Percentiles rank a stretch among this genome's conserved stretches.
Evolutionary conservation across 2,888 invertebrate species (phyloP).

Genomic region (Tenthredo mesomela): DNA sequence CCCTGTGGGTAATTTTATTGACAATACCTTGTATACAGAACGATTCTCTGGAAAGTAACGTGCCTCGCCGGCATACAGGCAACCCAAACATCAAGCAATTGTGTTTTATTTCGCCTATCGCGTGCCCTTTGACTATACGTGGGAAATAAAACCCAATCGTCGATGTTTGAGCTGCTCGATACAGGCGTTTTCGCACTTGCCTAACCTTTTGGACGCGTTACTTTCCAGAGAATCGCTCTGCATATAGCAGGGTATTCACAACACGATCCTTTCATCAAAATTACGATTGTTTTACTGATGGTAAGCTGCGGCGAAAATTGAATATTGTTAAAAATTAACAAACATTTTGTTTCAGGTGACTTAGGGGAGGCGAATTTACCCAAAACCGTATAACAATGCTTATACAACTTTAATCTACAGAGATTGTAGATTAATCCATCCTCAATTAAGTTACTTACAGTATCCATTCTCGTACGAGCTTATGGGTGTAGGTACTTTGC

Average conservation of each 20-base stretch:
- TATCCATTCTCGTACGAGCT: not conserved
- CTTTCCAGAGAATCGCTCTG: no score
- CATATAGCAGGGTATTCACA: not conserved
- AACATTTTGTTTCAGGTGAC: slow-evolving; percentile 2
- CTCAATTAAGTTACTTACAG: slow-evolving; percentile 35
- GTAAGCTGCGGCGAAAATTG: not conserved
- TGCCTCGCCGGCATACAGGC: no score
- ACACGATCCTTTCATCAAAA: not conserved
- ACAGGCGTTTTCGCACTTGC: no score
- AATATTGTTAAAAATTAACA: slow-evolving; percentile 5
- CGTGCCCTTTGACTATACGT: no score
- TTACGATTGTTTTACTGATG: not conserved
- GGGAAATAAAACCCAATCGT: no score
- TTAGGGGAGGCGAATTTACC: not conserved
- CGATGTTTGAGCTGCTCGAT: no score
- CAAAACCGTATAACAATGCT: not conserved
- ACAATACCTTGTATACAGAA: no score
- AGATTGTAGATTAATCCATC: slow-evolving; percentile 30
- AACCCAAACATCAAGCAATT: no score
- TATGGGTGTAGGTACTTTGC: not conserved
- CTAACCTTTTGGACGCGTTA: no score
- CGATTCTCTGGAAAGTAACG: no score
- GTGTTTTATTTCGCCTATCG: no score
- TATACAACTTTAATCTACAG: slow-evolving; percentile 25
- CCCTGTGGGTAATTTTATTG: not conserved